Conservation (phyloP, 2,797 vertebrate species). For the Avahi laniger region DNA sequence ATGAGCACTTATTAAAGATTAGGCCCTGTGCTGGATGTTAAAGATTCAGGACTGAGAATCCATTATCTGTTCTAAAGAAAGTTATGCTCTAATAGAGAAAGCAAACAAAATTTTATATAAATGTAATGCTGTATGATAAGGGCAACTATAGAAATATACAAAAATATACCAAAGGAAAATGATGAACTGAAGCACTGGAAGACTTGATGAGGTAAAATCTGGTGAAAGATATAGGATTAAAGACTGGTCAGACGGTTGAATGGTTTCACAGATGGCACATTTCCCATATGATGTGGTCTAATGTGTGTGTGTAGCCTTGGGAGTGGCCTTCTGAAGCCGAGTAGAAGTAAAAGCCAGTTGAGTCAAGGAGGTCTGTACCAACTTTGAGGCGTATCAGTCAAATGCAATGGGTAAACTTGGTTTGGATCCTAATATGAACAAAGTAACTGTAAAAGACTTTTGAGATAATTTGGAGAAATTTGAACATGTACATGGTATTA, state of each 20-base stretch:
- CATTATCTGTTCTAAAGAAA: background rate
- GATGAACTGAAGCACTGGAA: background rate
- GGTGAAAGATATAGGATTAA: background rate
- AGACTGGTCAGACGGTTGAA: background rate
- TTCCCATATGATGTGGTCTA: background rate
- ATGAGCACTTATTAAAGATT: background rate
- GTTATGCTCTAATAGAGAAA: conserved; percentile 24
- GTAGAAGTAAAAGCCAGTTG: conserved; percentile 14
- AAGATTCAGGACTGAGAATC: background rate
- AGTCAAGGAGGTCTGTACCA: background rate
- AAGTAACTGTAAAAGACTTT: conserved; percentile 33
- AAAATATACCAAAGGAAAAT: conserved; percentile 12
- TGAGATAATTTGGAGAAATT: background rate
- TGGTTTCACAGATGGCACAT: background rate
- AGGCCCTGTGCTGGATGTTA: background rate
- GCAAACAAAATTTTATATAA: background rate
- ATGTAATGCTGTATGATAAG: background rate
- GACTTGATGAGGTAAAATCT: background rate
- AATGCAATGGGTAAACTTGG: background rate
- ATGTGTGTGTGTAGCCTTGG: background rate
- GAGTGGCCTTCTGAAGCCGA: background rate
- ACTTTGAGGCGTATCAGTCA: background rate
- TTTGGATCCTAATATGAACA: background rate
- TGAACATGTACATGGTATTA: background rate
- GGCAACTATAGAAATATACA: background rate